Evolutionary conservation across 2,113 vertebrate species (phyloP), one percentile per base, ranked within the genome.

Genomic region (Dipodomys stephensi): DNA sequence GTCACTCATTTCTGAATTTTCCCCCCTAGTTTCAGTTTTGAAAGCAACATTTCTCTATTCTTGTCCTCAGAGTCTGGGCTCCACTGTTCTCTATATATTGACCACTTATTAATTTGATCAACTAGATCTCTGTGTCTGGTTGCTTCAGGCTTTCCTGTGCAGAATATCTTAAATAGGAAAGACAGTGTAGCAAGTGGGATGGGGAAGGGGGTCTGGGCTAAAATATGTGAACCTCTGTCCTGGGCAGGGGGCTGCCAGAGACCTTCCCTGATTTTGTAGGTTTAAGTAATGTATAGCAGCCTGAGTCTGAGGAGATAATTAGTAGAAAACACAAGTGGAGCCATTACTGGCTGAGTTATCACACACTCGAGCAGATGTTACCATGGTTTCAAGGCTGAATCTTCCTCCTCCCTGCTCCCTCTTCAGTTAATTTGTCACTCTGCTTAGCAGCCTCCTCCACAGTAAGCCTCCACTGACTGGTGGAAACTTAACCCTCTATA

Each of bases 311-410:
- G 32, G 71, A 92, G 87, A 76, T 67, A 95, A 95, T 92, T 93
- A 89, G 73, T 67, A 90, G 88, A 93, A 94, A 96, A 95, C 79
- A 88, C 71, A 95, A 60, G 39, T 88, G 89, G 90, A 93, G 87
- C 72, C 72, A 91, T 92, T 92, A 46, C 83, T 49, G 83, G 82
- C 93, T 94, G 87, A 96, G 69, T 96, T 84, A 78, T 73, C 65
- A 80, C 71, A 87, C 81, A 93, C 94, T 94, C 83, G 92, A 25
- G 84, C 78, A 95, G 84, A 23, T 7, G 87, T 96, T 97, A 73
- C 92, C 93, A 96, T 96, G 95, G 95, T 95, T 97, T 93, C 95
- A n/a, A 90, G 88, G 74, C 87, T 94, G 94, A 86, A 93, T 94
- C 90, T 91, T 94, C 87, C 89, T 85, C 73, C 18, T 80, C 82